Evolutionary conservation across 2,113 vertebrate species (phyloP), one percentile per base, ranked within the genome.

Genomic region (Brienomyrus brachyistius): DNA sequence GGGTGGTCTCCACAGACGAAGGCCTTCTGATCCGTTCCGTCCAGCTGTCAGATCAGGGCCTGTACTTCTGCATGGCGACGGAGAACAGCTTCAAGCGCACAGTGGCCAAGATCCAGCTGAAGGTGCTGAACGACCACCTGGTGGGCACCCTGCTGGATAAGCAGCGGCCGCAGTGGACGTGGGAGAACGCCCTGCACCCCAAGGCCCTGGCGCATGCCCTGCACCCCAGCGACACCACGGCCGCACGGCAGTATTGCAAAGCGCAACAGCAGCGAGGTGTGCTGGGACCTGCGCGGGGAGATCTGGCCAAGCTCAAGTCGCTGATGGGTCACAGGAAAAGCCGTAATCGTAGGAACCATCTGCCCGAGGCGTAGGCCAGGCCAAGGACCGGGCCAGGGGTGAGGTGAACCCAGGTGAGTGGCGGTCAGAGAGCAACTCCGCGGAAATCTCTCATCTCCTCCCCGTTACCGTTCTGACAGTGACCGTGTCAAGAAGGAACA

Each of bases 61-160:
- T 98, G 0, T 99, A 99, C 92, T 97, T 98, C 93, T 99, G 98
- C 95, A 97, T 99, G 1, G 97, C 97, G 0, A 98, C 97, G 0
- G 98, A 99, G 91, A 99, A 99, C 90, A 93, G 92, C 93, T 99
- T 99, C 95, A 99, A 99, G 90, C 97, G 98, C 94, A 99, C 98
- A 15, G 94, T 99, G 83, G 97, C 97, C 48, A 99, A 99, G 94
- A 97, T 99, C 92, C 98, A 96, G 80, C 97, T 99, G 93, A 97
- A 96, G 27, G 97, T 99, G 89, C 91, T 99, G 91, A 97, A 97
- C 91, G 95, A 97, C 0, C 96, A 98, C 54, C 93, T 96, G 94
- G 96, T 98, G 92, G 95, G 95, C 0, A 91, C 96, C 62, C 96
- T 98, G 93, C 96, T 95, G 1, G 97, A 97, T 92, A 98, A 97